phyloP scores from a whole-genome alignment of 2,113 vertebrate species.

The Dicaeum eximium region DNA sequence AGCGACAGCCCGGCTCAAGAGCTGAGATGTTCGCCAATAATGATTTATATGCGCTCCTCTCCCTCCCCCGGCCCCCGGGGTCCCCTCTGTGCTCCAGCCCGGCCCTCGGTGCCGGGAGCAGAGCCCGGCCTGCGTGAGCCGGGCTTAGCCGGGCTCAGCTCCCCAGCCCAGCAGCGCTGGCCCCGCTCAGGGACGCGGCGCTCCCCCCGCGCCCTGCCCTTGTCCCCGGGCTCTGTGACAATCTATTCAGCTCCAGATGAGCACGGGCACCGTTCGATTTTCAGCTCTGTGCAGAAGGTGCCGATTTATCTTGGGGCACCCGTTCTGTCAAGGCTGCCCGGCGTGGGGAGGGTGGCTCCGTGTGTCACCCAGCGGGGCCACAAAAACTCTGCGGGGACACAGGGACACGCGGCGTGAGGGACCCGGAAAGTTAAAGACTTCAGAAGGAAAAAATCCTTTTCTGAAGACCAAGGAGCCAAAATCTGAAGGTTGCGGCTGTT shows the following conservation, averaged over 20 bases:
- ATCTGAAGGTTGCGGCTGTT: rapidly evolving
- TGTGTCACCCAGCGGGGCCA: rapidly evolving
- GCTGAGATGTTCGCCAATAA: slow-evolving; percentile 98
- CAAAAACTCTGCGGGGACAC: rapidly evolving
- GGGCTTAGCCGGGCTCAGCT: neutral
- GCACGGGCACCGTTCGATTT: neutral
- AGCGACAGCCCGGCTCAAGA: slow-evolving; percentile 86
- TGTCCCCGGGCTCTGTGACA: slow-evolving; percentile 8
- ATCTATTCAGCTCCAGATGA: slow-evolving; percentile 34
- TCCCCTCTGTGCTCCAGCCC: neutral
- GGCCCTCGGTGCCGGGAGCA: neutral
- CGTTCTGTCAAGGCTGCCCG: neutral
- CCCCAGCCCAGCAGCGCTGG: rapidly evolving
- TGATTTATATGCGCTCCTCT: slow-evolving; percentile 92
- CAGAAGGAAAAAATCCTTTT: neutral
- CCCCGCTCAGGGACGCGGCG: neutral
- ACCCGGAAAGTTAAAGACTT: neutral
- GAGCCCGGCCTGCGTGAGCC: neutral
- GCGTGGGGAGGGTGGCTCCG: neutral
- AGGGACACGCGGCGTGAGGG: rapidly evolving
- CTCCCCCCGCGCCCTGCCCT: neutral
- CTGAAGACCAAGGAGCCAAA: neutral
- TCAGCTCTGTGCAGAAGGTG: neutral
- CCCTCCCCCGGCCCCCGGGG: slow-evolving; percentile 56
- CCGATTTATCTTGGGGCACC: slow-evolving; percentile 44